Percentiles rank a stretch among this genome's conserved stretches.
These are phyloP conservation scores for Ganaspis sp. DNA, from an alignment of 1,140 invertebrate genomes.

Conservation along the genomic window DNA sequence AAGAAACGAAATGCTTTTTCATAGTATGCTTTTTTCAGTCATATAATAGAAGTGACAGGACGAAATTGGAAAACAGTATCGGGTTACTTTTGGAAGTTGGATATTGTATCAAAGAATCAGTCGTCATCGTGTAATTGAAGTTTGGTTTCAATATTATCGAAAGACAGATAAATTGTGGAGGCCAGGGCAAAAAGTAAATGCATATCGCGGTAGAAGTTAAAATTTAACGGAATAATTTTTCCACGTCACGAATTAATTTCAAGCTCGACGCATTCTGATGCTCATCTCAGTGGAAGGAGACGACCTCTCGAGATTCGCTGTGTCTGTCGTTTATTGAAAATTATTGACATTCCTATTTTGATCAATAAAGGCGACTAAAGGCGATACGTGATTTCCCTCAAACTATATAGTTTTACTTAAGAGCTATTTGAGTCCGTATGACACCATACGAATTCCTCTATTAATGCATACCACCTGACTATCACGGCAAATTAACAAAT, in stretches of 20 bases:
- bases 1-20: neutral
- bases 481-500: neutral
- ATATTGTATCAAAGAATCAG: slow-evolving; percentile 24
- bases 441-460: no score
- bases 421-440: neutral
- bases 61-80: slow-evolving; percentile 22
- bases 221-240: neutral
- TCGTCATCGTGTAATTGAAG: slow-evolving; percentile 18
- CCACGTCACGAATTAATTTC: slow-evolving; percentile 24
- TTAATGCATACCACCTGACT: neutral
- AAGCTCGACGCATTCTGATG: slow-evolving; percentile 22
- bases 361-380: slow-evolving; percentile 9
- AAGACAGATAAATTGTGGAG: neutral
- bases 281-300: slow-evolving; percentile 18
- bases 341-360: slow-evolving; percentile 12
- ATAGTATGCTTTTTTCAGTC: neutral
- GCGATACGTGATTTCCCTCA: slow-evolving; percentile 17
- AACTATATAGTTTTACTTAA: neutral
- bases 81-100: neutral
- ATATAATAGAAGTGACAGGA: neutral
- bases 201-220: neutral
- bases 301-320: neutral
- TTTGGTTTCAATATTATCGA: neutral
- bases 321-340: slow-evolving; percentile 27
- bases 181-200: neutral